phyloP scores from a whole-genome alignment of 2,797 vertebrate genomes.

The Loriculus beryllinus region DNA sequence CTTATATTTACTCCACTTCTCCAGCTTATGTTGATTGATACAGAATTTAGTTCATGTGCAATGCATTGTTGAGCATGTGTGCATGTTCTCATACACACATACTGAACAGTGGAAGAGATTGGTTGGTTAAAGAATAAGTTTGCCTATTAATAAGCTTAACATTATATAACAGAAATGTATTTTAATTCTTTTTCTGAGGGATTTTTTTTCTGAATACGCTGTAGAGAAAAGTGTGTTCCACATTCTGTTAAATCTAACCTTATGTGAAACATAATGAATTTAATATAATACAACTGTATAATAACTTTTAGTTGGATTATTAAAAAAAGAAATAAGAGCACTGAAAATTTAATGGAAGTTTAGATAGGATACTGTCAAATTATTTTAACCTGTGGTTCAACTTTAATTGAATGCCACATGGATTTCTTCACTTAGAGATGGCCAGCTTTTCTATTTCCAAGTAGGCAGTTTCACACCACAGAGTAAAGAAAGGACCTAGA shows the following conservation, averaged over 20 bases:
- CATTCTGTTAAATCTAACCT: background rate
- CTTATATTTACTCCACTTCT: constrained; percentile 2
- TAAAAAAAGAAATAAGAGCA: background rate
- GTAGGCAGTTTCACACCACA: background rate
- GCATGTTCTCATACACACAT: background rate
- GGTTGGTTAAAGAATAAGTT: background rate
- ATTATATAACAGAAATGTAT: background rate
- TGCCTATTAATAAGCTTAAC: background rate
- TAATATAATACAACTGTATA: background rate
- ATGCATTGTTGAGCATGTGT: background rate
- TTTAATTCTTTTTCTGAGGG: background rate
- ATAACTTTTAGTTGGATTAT: background rate
- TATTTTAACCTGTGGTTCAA: background rate
- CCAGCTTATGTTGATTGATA: background rate
- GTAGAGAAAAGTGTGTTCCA: background rate
- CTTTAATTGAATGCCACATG: background rate
- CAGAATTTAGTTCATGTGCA: background rate
- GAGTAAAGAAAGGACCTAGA: background rate
- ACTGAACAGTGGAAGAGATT: background rate
- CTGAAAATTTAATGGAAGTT: background rate
- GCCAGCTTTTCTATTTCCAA: background rate
- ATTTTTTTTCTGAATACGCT: background rate
- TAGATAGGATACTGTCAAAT: background rate
- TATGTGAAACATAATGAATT: background rate
- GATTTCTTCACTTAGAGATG: background rate